Evolutionary conservation across 2,113 vertebrate genomes (phyloP).

Genomic region (Chelonoidis abingdonii): DNA sequence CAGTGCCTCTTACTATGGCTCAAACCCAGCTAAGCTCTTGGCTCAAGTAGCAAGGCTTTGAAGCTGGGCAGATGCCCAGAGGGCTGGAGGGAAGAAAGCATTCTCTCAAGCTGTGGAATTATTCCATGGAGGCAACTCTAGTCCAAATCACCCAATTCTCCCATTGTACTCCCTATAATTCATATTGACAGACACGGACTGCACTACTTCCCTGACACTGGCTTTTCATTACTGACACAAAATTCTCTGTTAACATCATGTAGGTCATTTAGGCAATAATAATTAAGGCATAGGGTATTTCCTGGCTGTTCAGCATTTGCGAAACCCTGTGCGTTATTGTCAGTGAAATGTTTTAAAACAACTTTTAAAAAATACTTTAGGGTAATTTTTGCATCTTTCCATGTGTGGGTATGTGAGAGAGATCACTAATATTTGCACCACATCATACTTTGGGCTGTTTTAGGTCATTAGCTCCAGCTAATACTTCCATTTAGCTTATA

Average conservation of each 20-base stretch:
- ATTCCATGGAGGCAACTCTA: background rate
- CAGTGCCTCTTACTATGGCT: background rate
- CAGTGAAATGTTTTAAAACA: background rate
- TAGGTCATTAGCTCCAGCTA: background rate
- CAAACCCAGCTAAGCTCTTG: background rate
- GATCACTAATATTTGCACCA: background rate
- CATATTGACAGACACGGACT: fast-evolving
- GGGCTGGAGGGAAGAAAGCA: background rate
- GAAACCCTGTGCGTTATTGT: background rate
- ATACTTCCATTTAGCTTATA: background rate
- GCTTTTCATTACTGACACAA: background rate
- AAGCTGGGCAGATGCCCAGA: background rate
- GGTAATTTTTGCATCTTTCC: background rate
- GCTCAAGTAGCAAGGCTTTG: background rate
- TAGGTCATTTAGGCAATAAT: background rate
- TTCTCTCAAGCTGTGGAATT: background rate
- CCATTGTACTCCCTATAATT: fast-evolving
- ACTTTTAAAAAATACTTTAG: background rate
- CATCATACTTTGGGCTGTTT: background rate
- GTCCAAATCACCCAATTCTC: background rate
- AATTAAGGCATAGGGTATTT: background rate
- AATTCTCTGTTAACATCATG: background rate
- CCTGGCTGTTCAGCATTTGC: background rate
- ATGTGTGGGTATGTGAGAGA: background rate
- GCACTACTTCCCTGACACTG: background rate